Evolutionary conservation across 2,113 vertebrate genomes (phyloP).

Genomic region (Empidonax traillii): DNA sequence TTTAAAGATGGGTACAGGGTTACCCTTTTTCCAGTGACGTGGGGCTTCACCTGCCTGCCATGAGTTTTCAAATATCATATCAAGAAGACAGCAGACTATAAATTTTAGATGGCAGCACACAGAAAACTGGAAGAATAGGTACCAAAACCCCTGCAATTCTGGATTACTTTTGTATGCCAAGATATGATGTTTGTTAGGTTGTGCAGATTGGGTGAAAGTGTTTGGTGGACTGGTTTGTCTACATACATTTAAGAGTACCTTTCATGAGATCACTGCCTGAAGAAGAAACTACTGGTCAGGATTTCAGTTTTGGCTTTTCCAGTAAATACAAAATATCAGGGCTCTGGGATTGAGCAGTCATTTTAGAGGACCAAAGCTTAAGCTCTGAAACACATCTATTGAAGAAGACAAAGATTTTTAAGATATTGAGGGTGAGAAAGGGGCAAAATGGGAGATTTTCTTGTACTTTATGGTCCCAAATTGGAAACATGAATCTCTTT

Average conservation of each 20-base stretch:
- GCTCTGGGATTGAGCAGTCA: background rate
- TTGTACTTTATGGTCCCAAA: background rate
- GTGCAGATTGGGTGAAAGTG: background rate
- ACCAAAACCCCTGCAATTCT: background rate
- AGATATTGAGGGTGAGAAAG: background rate
- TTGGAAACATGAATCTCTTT: background rate
- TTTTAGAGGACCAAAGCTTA: background rate
- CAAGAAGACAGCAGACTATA: background rate
- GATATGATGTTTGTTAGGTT: background rate
- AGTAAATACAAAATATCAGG: background rate
- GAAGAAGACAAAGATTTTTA: background rate
- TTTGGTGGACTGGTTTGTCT: background rate
- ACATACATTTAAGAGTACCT: background rate
- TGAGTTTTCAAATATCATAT: background rate
- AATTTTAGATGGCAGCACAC: background rate
- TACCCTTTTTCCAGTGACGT: background rate
- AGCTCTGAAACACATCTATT: background rate
- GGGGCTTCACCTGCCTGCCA: background rate
- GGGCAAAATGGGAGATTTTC: background rate
- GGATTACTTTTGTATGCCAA: background rate
- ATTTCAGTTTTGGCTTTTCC: background rate
- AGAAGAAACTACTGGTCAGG: background rate
- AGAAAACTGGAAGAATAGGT: background rate
- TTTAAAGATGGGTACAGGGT: background rate
- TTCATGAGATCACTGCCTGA: background rate